Evolutionary conservation across 2,888 invertebrate genomes (phyloP), one percentile per base, ranked within the genome.

Genomic region (Arrhopalites spinosus): DNA sequence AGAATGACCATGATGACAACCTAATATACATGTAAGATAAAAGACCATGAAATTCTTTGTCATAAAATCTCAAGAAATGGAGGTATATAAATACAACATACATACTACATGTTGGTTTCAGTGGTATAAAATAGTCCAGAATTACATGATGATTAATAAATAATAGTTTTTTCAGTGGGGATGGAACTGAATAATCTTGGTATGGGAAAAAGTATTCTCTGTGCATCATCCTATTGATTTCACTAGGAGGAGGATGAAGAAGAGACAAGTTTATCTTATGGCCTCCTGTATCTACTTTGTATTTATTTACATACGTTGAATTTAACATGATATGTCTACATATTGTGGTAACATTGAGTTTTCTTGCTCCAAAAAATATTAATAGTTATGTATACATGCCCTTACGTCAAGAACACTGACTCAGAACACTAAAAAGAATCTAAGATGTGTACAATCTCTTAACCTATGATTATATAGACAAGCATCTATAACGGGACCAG

Each of bases 281-380:
- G 13, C 11, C 23, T 61, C 11, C 20, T 11, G 8, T 63, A 17
- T 70, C 15, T 23, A 27, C 50, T 69, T 25, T 8, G 69, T 69
- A 69, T 69, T 69, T 59, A 70, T 70, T 70, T 70, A 69, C 70
- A 70, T 70, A 59, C 50, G 56, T 59, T 50, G 20, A 64, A 64
- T 64, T 64, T 64, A 64, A 64, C 30, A 64, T 64, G 64, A 64
- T 30, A n/a, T 64, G 30, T 64, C 30, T 15, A n/a, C 64, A 30
- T 64, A 64, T 36, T 36, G 11, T 30, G 30, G 27, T 29, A 64
- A 64, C 29, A 64, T 30, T 30, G n/a, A 25, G 30, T 27, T 64
- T 30, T 64, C 64, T 20, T 29, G 20, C 63, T 27, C 63, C 63
- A 63, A 25, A 25, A 63, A 64, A 64, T n/a, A 64, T 64, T 64